Conservation (phyloP, 2,888 invertebrate genomes). For the Melinopterus prodromus region DNA sequence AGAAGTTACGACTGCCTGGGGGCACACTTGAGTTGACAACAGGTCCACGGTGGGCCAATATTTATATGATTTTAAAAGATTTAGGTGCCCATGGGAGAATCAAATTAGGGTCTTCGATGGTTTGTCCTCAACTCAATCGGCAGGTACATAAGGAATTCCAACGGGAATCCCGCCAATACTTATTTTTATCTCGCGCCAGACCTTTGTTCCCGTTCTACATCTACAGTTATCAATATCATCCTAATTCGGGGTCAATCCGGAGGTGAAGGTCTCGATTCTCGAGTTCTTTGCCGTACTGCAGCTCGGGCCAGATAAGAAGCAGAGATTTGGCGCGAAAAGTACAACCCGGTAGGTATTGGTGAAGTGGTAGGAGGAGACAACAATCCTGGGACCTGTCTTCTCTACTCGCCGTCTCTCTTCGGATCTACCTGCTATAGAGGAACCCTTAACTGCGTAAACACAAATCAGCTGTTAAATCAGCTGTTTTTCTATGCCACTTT, state of each 20-base stretch:
- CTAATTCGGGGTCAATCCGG: neutral
- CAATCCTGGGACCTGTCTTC: neutral
- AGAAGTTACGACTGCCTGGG: neutral
- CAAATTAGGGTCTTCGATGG: neutral
- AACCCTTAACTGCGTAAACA: constrained; percentile 29
- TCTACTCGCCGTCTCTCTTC: neutral
- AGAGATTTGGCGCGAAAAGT: neutral
- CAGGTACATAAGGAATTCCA: neutral
- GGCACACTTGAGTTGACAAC: neutral
- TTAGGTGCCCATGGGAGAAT: neutral
- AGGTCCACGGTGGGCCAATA: neutral
- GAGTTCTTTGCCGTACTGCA: neutral
- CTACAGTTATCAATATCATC: neutral
- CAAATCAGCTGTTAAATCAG: constrained; percentile 37
- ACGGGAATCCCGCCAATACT: neutral
- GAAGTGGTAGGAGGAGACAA: constrained; percentile 4
- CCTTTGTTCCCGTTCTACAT: neutral
- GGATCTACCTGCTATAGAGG: constrained; percentile 6
- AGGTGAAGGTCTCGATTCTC: neutral
- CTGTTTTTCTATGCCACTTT: constrained; percentile 26
- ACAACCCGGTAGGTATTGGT: neutral
- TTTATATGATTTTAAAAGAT: neutral
- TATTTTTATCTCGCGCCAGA: neutral
- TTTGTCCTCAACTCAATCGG: neutral
- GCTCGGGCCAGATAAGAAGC: neutral